Evolutionary conservation across 2,797 vertebrate species (phyloP).

Genomic region (Uromys caudimaculatus): DNA sequence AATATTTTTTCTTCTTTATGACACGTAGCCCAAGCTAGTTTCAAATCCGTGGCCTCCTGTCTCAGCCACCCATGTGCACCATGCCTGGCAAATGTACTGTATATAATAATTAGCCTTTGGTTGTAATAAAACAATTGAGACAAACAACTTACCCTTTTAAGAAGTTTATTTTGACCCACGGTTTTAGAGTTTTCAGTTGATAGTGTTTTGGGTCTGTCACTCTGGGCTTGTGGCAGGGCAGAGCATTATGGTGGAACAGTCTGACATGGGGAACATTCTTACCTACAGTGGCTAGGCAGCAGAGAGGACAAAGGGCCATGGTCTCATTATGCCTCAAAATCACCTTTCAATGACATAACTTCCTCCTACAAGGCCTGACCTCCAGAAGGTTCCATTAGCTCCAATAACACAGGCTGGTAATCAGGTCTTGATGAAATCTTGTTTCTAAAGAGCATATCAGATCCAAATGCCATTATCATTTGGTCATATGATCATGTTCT

Average conservation of each 20-base stretch:
- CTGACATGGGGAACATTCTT: neutral
- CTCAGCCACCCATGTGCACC: neutral
- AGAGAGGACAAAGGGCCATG: neutral
- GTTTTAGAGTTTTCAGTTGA: neutral
- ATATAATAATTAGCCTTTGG: neutral
- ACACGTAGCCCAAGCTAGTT: neutral
- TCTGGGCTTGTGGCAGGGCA: neutral
- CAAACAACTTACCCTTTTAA: neutral
- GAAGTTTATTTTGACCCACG: neutral
- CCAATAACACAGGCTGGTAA: neutral
- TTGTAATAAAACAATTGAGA: neutral
- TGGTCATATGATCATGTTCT: neutral
- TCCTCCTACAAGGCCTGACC: neutral
- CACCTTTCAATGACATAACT: neutral
- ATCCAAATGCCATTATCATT: neutral
- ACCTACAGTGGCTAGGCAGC: neutral
- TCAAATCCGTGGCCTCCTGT: neutral
- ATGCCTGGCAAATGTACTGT: neutral
- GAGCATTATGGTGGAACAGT: neutral
- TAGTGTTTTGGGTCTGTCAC: neutral
- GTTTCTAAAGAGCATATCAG: neutral
- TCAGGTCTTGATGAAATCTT: neutral
- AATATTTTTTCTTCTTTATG: neutral
- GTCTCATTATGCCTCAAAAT: neutral
- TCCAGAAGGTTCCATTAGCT: neutral